Evolutionary conservation across 2,797 vertebrate genomes (phyloP).

Genomic region (Phoebastria nigripes): DNA sequence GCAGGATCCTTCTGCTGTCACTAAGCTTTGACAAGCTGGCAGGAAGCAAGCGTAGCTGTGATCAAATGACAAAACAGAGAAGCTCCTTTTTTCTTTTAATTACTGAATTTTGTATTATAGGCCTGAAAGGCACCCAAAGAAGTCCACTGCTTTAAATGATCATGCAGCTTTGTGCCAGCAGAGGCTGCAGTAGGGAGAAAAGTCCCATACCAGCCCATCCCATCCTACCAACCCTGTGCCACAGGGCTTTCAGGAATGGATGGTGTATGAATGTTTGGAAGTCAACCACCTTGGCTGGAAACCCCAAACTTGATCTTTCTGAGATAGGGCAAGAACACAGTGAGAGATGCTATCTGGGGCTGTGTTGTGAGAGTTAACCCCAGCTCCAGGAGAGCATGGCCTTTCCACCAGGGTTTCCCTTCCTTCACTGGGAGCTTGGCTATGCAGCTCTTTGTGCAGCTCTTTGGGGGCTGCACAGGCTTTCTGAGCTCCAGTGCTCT

Average conservation of each 20-base stretch:
- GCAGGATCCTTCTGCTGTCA: background rate
- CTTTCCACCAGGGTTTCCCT: background rate
- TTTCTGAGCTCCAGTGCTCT: background rate
- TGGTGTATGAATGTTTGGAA: background rate
- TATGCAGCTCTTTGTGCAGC: background rate
- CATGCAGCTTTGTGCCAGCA: background rate
- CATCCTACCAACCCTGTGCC: background rate
- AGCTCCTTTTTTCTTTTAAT: background rate
- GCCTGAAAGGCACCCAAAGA: background rate
- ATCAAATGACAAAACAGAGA: constrained; percentile 14
- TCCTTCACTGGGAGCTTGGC: background rate
- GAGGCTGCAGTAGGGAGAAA: background rate
- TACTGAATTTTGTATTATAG: background rate
- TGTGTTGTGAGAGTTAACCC: background rate
- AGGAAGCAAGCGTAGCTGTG: background rate
- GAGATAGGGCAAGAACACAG: background rate
- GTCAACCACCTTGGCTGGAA: background rate
- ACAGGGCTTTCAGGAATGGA: background rate
- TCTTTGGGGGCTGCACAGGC: background rate
- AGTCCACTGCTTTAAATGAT: background rate
- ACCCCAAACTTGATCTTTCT: background rate
- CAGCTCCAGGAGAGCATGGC: background rate
- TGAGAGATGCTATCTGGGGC: background rate
- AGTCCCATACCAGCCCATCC: background rate
- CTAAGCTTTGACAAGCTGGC: constrained; percentile 9